These are phyloP conservation scores for Enoplosus armatus DNA, from an alignment of 2,797 vertebrate genomes.

Conservation along the genomic window DNA sequence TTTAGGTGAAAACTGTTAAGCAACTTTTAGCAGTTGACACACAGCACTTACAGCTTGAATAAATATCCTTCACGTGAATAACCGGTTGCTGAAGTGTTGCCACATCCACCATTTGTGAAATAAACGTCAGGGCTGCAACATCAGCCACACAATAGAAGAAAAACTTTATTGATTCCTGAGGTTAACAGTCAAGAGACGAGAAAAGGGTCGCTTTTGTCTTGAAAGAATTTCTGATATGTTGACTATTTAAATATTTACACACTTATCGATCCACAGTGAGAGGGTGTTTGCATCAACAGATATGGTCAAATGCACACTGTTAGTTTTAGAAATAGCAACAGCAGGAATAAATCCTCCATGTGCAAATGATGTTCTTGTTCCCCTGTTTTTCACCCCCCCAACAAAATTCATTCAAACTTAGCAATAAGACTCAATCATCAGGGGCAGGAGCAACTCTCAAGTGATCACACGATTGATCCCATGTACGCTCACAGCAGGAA, in stretches of 20 bases:
- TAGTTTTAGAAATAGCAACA: background rate
- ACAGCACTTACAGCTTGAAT: background rate
- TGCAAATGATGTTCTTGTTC: background rate
- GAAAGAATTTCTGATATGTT: slow-evolving; percentile 1
- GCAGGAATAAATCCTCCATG: background rate
- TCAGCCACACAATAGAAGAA: slow-evolving; percentile 8
- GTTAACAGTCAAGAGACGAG: background rate
- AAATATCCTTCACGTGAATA: background rate
- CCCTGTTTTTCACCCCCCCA: too few species aligned
- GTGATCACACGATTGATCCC: background rate
- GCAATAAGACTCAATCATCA: background rate
- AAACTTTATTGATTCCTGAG: background rate
- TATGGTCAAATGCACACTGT: too few species aligned
- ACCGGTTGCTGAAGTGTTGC: background rate
- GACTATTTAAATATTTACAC: slow-evolving; percentile 2
- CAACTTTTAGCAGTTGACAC: background rate
- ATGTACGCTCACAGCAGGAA: too few species aligned
- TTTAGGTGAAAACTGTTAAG: background rate
- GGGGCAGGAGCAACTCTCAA: background rate
- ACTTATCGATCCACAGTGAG: background rate
- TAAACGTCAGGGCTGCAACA: slow-evolving; percentile 1
- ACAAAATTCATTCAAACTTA: too few species aligned
- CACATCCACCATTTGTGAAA: slow-evolving; percentile 17
- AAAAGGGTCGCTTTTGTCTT: background rate
- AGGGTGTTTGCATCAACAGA: background rate